Evolutionary conservation across 2,888 invertebrate genomes (phyloP), one percentile per base, ranked within the genome.

Genomic region (Cecidostiba fungosa): DNA sequence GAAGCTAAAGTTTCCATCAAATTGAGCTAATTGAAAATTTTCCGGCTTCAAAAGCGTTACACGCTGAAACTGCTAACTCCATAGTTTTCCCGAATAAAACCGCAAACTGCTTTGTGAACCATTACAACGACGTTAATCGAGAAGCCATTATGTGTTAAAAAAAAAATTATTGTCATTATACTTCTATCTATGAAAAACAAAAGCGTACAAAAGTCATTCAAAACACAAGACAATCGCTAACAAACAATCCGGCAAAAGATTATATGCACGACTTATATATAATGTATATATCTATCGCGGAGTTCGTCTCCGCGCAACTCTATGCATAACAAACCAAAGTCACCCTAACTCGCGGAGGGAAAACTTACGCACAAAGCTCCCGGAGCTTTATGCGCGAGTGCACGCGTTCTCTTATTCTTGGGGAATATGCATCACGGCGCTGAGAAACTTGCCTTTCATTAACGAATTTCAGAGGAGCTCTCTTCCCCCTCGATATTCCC

Each of bases 1-100:
- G n/a, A 54, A 54, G 54, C n/a, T n/a, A 16, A 54, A 54, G 54
- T 54, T 54, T 54, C 54, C 19, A 3, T 50, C 50, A 19, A 50
- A 19, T 59, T 59, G 54, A 59, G 54, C 54, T 59, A 59, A 59
- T 59, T 59, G 54, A 59, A 59, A 59, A 59, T 59, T n/a, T 59
- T 59, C n/a, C 8, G 19, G n/a, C n/a, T 32, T 32, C 54, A 23
- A 59, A 59, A 59, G n/a, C n/a, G 54, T 6, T 59, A n/a, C 5
- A 59, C 6, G 23, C 54, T 59, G 8, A 59, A 23, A 59, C 54
- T 23, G 54, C 23, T 59, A 59, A 59, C n/a, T 59, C 54, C 54
- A n/a, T 8, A n/a, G 54, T 23, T 8, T 23, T 6, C 19, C 8
- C 6, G 3, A 6, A 59, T 59, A 59, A 59, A 59, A 59, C 23